phyloP scores from a whole-genome alignment of 2,888 invertebrate genomes.

The Magallana nippona region DNA sequence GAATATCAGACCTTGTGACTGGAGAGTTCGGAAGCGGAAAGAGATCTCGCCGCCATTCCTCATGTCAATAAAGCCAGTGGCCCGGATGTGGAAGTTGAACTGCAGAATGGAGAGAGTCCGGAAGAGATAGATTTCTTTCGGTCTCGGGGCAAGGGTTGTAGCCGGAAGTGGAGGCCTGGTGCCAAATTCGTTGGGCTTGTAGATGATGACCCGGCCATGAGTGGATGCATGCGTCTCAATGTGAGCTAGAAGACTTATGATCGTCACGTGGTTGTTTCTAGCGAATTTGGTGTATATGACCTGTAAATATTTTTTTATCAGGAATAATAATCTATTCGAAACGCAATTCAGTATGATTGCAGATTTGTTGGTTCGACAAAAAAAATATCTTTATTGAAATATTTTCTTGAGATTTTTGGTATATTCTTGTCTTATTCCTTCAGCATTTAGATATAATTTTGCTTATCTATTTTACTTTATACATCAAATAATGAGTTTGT shows the following conservation, averaged over 20 bases:
- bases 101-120: constrained; percentile 41
- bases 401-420: no score
- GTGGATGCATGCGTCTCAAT: constrained; percentile 28
- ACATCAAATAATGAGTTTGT: not conserved
- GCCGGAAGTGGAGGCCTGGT: constrained; percentile 18
- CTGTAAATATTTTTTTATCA: constrained; percentile 22
- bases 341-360: no score
- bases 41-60: constrained; percentile 62
- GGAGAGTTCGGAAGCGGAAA: constrained; percentile 74
- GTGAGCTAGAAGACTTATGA: constrained; percentile 39
- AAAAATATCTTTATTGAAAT: no score
- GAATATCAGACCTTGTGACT: constrained; percentile 72
- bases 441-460: no score
- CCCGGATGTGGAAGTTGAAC: constrained; percentile 32
- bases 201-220: constrained; percentile 35
- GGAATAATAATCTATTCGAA: no score
- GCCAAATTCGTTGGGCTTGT: constrained; percentile 32
- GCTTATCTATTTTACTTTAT: no score
- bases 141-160: constrained; percentile 35
- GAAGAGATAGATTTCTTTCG: constrained; percentile 35
- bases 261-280: constrained; percentile 19
- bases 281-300: constrained; percentile 44
- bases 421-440: no score
- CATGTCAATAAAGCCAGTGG: constrained; percentile 51
- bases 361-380: no score